Evolutionary conservation across 2,113 vertebrate species (phyloP).

Genomic region (Oenanthe melanoleuca): DNA sequence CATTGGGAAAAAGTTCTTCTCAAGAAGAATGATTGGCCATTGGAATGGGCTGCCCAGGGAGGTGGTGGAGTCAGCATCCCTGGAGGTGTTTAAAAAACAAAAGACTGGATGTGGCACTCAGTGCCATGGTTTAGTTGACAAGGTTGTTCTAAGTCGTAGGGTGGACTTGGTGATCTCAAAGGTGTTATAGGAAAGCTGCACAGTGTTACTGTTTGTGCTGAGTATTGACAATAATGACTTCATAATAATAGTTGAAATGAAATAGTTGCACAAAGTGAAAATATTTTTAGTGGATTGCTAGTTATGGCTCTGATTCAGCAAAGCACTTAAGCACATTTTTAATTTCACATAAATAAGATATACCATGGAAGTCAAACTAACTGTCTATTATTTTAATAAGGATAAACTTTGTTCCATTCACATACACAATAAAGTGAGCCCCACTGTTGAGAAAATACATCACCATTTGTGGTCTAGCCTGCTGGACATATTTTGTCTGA

Average conservation of each 20-base stretch:
- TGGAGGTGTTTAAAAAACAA: background rate
- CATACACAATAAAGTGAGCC: background rate
- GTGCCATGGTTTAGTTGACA: background rate
- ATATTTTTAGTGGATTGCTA: background rate
- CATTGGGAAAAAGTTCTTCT: background rate
- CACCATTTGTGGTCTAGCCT: background rate
- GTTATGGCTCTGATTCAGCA: background rate
- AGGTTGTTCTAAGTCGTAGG: background rate
- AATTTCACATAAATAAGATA: background rate
- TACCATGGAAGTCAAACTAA: background rate
- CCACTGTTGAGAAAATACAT: background rate
- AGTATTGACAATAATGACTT: background rate
- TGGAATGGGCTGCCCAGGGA: background rate
- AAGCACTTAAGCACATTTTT: background rate
- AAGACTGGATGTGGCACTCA: background rate
- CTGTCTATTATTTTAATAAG: background rate
- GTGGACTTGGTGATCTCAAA: background rate
- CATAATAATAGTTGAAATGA: background rate
- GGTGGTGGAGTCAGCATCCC: background rate
- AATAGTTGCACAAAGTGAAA: background rate
- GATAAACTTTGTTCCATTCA: background rate
- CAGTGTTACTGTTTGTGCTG: background rate
- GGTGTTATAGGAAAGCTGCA: background rate
- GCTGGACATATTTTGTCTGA: background rate
- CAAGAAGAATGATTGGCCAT: background rate